Evolutionary conservation across 2,113 vertebrate species (phyloP).

Genomic region (Turnix velox): DNA sequence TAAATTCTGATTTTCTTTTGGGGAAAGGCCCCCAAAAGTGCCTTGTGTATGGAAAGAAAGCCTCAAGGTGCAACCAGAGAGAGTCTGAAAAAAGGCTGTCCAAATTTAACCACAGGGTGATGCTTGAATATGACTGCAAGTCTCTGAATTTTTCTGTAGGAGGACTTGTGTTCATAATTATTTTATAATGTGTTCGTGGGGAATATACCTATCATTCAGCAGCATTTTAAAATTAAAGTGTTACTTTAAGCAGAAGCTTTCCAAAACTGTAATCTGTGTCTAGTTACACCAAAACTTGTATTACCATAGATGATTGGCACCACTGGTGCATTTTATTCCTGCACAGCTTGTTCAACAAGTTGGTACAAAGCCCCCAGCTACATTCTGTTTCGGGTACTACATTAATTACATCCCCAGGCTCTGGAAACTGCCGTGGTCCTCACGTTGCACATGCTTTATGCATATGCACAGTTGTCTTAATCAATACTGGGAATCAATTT

Average conservation of each 20-base stretch:
- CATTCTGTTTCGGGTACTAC: not conserved
- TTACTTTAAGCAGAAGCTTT: conserved; percentile 20
- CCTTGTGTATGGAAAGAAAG: not conserved
- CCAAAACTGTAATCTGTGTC: conserved; percentile 7
- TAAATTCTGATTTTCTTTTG: not conserved
- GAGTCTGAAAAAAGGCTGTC: not conserved
- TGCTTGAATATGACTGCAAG: not conserved
- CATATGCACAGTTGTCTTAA: not conserved
- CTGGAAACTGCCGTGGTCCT: not conserved
- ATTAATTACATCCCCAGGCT: not conserved
- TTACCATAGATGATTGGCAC: not conserved
- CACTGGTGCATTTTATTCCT: not conserved
- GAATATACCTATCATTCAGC: not conserved
- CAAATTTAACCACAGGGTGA: not conserved
- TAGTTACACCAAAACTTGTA: not conserved
- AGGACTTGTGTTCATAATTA: not conserved
- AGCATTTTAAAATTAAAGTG: not conserved
- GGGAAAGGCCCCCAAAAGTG: not conserved
- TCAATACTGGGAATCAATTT: not conserved
- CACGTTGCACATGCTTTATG: not conserved
- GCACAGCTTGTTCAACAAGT: conserved; percentile 2
- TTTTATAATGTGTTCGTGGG: not conserved
- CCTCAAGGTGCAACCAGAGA: not conserved
- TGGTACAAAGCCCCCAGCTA: not conserved
- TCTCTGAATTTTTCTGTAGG: not conserved